Conservation (phyloP, 1,140 invertebrate species). For the Anoplolepis gracilipes region DNA sequence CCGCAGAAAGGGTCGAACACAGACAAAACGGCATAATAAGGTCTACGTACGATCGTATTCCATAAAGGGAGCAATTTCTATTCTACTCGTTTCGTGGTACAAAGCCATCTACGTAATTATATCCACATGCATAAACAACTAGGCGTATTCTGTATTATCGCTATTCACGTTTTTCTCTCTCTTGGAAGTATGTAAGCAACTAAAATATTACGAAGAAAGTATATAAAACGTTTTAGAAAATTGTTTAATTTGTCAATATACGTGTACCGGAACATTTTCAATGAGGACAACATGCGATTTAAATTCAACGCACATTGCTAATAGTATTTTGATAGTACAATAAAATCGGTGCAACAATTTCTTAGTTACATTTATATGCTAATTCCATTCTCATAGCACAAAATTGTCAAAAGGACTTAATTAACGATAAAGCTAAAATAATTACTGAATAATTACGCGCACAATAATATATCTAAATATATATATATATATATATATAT, state of each 20-base stretch:
- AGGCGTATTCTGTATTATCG: not conserved
- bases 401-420: not conserved
- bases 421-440: not conserved
- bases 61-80: conserved; percentile 48
- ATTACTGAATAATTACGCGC: not conserved
- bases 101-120: conserved; percentile 66
- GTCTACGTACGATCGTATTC: conserved; percentile 66
- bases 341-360: not conserved
- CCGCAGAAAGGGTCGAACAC: conserved; percentile 36
- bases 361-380: not conserved
- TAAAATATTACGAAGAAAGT: conserved; percentile 4
- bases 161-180: conserved; percentile 18
- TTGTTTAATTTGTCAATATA: not conserved
- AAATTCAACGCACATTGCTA: not conserved
- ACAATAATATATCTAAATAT: not conserved
- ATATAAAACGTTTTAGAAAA: conserved; percentile 4
- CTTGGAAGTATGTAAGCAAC: not conserved
- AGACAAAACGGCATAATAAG: conserved; percentile 68
- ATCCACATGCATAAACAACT: not conserved
- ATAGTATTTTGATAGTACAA: not conserved
- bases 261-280: not conserved
- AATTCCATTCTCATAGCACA: not conserved
- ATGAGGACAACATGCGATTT: not conserved
- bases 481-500: not conserved
- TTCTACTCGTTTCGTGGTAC: conserved; percentile 44